These are phyloP conservation scores for Acipenser transmontanus DNA, from an alignment of 2,797 vertebrate species.

Conservation along the genomic window DNA sequence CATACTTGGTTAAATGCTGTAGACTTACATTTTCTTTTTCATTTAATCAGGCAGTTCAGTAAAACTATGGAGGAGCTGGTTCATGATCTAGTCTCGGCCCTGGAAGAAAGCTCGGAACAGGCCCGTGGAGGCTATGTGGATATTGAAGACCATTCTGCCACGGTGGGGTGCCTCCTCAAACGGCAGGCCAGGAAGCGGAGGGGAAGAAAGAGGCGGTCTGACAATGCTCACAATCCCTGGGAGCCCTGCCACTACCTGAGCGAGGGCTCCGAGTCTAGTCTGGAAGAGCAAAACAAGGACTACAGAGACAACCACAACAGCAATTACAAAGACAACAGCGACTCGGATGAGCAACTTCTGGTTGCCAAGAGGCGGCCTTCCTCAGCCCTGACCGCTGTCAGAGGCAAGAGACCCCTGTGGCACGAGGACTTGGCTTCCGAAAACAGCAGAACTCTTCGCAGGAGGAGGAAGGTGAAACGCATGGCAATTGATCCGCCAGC, in stretches of 20 bases:
- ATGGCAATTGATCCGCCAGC: constrained; percentile 88
- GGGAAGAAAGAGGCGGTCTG: constrained; percentile 62
- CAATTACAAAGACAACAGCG: constrained; percentile 62
- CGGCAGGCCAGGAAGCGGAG: constrained; percentile 66
- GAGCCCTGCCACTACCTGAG: constrained; percentile 61
- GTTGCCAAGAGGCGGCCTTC: constrained; percentile 61
- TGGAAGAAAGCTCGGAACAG: constrained; percentile 35
- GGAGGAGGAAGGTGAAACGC: constrained; percentile 88
- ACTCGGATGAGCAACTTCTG: constrained; percentile 66
- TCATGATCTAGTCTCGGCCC: constrained; percentile 67
- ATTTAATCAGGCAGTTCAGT: constrained; percentile 58
- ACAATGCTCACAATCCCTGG: constrained; percentile 57
- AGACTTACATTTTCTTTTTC: too few species aligned
- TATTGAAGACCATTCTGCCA: constrained; percentile 61
- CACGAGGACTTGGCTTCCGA: constrained; percentile 60
- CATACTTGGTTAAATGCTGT: too few species aligned
- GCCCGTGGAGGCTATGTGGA: constrained; percentile 66
- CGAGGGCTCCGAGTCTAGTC: constrained; percentile 66
- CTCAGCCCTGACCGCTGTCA: constrained; percentile 50
- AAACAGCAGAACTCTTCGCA: constrained; percentile 72
- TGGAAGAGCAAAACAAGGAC: constrained; percentile 64
- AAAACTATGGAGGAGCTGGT: constrained; percentile 72
- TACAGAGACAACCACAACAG: constrained; percentile 56
- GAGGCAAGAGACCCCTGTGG: constrained; percentile 62
- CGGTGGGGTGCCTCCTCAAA: constrained; percentile 60